Evolutionary conservation across 1,140 invertebrate genomes (phyloP), one percentile per base, ranked within the genome.

Genomic region (Xylocopa sonorina): DNA sequence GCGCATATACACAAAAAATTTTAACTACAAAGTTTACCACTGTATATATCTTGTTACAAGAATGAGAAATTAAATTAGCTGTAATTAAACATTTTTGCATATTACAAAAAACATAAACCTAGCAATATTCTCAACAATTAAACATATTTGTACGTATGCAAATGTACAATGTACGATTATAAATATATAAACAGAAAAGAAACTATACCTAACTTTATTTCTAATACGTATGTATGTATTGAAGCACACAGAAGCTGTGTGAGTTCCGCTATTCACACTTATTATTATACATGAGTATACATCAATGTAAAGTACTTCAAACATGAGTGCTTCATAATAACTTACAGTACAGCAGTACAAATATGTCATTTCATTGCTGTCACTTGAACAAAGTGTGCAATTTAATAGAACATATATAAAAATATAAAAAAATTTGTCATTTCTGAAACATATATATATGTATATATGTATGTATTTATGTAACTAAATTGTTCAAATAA

Each of bases 361-460:
- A 75, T 50, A 75, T 75, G 4, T 43, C 24, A 41, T 41, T 64
- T 63, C 16, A 80, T n/a, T n/a, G 43, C 71, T 53, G 60, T n/a
- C n/a, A 18, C 41, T 38, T 67, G 24, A 67, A 80, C 18, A 63
- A 46, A 48, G 38, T 21, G 29, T 64, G 41, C 51, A 63, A 62
- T 24, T 34, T 41, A 38, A 78, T 27, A 73, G 48, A 63, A 72
- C 46, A 38, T 27, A 78, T 78, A 78, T 73, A 78, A 78, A 78
- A 73, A 78, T 78, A 78, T 63, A 78, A 78, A 78, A 78, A 78
- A 78, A 63, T 73, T 73, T 53, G 62, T 60, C 16, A 10, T 34
- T 63, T 29, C 21, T 9, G 43, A 57, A 51, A 51, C 41, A 76
- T 69, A 55, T 55, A 55, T 62, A 73, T n/a, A n/a, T n/a, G n/a